These are phyloP conservation scores for Bombus superbus DNA, from an alignment of 1,140 invertebrate genomes.

Conservation along the genomic window DNA sequence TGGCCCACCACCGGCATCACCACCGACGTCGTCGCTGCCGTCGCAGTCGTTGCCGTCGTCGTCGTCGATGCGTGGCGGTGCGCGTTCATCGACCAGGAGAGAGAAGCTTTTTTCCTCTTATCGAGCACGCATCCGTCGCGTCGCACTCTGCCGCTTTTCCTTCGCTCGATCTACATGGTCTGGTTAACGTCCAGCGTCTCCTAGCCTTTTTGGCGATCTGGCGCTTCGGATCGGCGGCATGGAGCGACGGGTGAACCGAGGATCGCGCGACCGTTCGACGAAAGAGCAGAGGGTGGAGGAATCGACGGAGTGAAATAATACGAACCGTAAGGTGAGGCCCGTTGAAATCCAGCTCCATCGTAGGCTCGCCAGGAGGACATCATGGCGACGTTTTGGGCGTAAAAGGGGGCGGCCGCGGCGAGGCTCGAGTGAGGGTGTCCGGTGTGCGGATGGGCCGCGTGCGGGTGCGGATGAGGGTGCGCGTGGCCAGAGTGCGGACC, in stretches of 20 bases:
- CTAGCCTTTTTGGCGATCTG: too few species aligned
- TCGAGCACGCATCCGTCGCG: conserved; percentile 1
- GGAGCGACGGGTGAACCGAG: not conserved
- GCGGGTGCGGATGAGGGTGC: conserved; percentile 75
- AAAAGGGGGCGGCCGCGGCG: conserved; percentile 85
- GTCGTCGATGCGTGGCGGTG: not conserved
- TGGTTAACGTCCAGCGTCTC: conserved; percentile 23
- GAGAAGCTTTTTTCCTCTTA: conserved; percentile 44
- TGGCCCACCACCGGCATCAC: conserved; percentile 65
- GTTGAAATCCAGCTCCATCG: conserved; percentile 88
- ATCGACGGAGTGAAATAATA: conserved; percentile 11
- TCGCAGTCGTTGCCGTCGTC: not conserved
- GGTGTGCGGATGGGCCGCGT: conserved; percentile 78
- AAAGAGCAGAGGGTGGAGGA: rapidly evolving
- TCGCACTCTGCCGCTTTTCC: conserved; percentile 10
- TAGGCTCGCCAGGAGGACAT: conserved; percentile 92
- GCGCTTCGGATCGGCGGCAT: too few species aligned
- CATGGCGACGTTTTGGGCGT: conserved; percentile 88
- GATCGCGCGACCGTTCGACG: not conserved
- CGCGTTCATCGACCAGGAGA: conserved; percentile 25
- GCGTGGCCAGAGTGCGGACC: conserved; percentile 75
- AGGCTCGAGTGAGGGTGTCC: conserved; percentile 79
- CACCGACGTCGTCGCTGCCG: not conserved
- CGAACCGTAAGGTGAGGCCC: conserved; percentile 88
- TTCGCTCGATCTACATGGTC: not conserved